Evolutionary conservation across 2,888 invertebrate genomes (phyloP), one percentile per base, ranked within the genome.

Genomic region (Cephalotes varians): DNA sequence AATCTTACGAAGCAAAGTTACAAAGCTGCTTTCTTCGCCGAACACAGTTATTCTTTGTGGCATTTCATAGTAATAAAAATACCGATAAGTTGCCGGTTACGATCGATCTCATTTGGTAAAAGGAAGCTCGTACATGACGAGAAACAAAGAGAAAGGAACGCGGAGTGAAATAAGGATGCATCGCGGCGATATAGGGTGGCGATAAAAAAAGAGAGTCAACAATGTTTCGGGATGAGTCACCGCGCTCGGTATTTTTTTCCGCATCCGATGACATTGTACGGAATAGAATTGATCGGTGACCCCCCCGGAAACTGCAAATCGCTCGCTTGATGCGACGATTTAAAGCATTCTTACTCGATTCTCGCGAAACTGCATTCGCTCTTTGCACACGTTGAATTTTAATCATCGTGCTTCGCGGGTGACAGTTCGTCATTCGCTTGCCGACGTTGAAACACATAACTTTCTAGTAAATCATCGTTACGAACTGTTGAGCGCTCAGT

Each of bases 121-220:
- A 73, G n/a, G 37, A 58, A 40, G 1, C 9, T 67, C 10, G 12
- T 40, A 40, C 12, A 10, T n/a, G 28, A 12, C 34, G 60, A 5
- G 44, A n/a, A 10, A 60, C 44, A 31, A 21, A 47, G 28, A 10
- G 51, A 31, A 54, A 54, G 37, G n/a, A 37, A 62, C 47, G 40
- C 18, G 40, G 51, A 44, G 18, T 7, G 21, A 49, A 15, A 44
- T 28, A 28, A 44, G 37, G 73, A 47, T 60, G 21, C 58, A 15
- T 7, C 25, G 18, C 28, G 54, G 34, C 10, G 12, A 72, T 28
- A 15, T 18, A 74, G 87, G 85, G 74, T 82, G 73, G n/a, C 31
- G 40, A n/a, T 21, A 10, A 2, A 1, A 62, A 44, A 86, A 81
- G 88, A 81, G 86, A 84, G 86, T 87, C 88, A 86, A 84, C 71